Evolutionary conservation across 2,797 vertebrate genomes (phyloP), one percentile per base, ranked within the genome.

Genomic region (Protosalanx chinensis): DNA sequence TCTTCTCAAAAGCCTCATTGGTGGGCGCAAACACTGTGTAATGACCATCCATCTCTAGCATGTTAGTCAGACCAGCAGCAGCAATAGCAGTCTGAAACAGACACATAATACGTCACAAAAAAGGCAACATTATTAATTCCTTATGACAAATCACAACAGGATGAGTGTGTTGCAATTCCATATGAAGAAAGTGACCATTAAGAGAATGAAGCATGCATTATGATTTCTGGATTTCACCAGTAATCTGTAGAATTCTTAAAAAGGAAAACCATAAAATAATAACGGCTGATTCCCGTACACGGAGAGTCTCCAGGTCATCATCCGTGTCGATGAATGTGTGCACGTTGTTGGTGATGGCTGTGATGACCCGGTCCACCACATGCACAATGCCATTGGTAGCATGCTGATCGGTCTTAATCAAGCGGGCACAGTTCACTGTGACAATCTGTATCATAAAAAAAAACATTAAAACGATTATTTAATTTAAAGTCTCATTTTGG

Each of bases 371-470:
- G 83, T 99, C 97, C 0, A 99, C 96, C 71, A 99, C 93, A 0
- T 99, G 98, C 5, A 99, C 98, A 30, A 99, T 96, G 0, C 98
- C 98, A 0, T 99, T 99, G 81, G 96, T 98, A 33, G 98, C 95
- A 0, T 98, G 95, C 71, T 98, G 96, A 87, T 99, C 97, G 0
- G 98, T 95, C 86, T 97, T 98, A 84, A 98, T 82, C 62, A 99
- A 91, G 68, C 98, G 93, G 23, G 97, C 97, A 15, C 97, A 99
- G 89, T 99, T 99, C 72, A 99, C 96, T 0, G 98, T 99, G 70
- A 99, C 93, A 5, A 99, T 94, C 98, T 99, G 74, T 53, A 76
- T 29, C 62, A 8, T 68, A 20, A 65, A 20, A 20, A 65, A 20
- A 16, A 16, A 56, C 5, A 56, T n/a, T 18, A 16, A 56, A 16